Percentiles rank a stretch among this genome's conserved stretches.
phyloP scores from a whole-genome alignment of 2,888 invertebrate species.

The Heteromurus nitidus region DNA sequence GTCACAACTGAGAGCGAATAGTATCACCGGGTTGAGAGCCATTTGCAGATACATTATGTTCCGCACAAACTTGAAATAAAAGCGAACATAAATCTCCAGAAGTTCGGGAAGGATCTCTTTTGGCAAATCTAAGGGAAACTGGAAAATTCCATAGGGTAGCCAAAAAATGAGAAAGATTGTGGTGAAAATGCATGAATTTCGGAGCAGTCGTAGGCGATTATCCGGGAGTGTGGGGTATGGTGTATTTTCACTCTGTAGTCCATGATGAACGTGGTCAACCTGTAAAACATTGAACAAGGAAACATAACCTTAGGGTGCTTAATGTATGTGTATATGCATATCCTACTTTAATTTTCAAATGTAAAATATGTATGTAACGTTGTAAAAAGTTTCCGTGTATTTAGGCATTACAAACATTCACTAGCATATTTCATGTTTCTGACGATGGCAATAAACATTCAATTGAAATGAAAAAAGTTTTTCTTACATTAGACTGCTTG shows the following conservation, averaged over 20 bases:
- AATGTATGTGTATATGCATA: too few species aligned
- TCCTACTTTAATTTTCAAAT: too few species aligned
- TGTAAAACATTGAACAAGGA: too few species aligned
- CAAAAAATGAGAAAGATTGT: slow-evolving; percentile 64
- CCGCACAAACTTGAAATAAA: slow-evolving; percentile 59
- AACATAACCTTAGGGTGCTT: too few species aligned
- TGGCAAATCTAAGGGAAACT: slow-evolving; percentile 66
- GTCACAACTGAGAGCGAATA: slow-evolving; percentile 65
- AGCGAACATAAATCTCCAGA: slow-evolving; percentile 50
- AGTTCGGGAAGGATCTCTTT: slow-evolving; percentile 63
- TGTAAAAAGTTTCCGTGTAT: too few species aligned
- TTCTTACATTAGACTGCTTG: slow-evolving; percentile 26
- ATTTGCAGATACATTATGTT: slow-evolving; percentile 61
- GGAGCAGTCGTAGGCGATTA: slow-evolving; percentile 62
- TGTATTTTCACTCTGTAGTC: slow-evolving; percentile 1
- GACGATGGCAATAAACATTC: too few species aligned
- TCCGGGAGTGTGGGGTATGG: slow-evolving; percentile 27
- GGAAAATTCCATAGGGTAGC: slow-evolving; percentile 69
- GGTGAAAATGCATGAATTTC: slow-evolving; percentile 68
- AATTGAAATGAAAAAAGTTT: too few species aligned
- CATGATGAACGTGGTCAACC: slow-evolving; percentile 15
- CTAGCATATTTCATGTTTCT: too few species aligned
- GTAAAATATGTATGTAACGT: too few species aligned
- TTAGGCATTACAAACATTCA: too few species aligned
- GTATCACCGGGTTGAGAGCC: slow-evolving; percentile 62